phyloP scores from a whole-genome alignment of 1,140 invertebrate genomes.

The Rhopalosiphum maidis region DNA sequence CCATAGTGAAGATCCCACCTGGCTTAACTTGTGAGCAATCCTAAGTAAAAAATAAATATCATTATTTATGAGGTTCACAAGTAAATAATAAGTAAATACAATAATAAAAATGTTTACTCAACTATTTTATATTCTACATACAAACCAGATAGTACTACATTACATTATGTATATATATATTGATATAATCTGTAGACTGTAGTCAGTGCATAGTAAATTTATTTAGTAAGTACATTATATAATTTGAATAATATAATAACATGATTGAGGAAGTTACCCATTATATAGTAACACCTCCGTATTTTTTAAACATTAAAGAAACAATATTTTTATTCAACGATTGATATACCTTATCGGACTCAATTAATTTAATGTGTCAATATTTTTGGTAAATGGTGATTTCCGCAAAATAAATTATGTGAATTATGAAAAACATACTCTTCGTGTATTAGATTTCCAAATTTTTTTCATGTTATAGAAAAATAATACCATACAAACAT shows the following conservation, averaged over 20 bases:
- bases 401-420: background rate
- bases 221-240: background rate
- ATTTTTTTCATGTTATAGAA: background rate
- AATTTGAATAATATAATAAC: background rate
- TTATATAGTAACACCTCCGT: background rate
- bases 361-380: background rate
- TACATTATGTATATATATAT: background rate
- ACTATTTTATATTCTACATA: background rate
- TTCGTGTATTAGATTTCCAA: background rate
- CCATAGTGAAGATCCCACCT: background rate
- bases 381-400: background rate
- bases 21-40: background rate
- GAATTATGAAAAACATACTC: background rate
- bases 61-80: background rate
- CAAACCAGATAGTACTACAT: background rate
- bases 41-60: background rate
- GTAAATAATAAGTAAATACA: background rate
- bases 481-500: too few relatives aligned
- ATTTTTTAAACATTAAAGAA: background rate
- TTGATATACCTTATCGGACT: background rate
- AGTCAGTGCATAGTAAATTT: background rate
- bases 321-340: background rate
- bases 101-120: background rate
- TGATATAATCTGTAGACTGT: background rate
- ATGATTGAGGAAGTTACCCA: background rate